Evolutionary conservation across 2,797 vertebrate species (phyloP).

Genomic region (Adrianichthys oophorus): DNA sequence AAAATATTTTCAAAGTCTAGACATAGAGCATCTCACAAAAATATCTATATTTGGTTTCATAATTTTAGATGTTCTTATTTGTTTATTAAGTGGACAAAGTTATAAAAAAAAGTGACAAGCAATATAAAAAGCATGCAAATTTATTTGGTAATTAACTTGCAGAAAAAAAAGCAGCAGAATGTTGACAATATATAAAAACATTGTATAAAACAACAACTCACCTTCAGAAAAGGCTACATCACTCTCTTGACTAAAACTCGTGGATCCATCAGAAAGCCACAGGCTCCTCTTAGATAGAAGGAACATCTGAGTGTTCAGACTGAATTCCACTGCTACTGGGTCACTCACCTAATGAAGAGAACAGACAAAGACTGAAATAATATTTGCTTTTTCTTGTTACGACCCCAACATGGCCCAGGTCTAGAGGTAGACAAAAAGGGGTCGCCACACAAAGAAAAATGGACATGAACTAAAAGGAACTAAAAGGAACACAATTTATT

Average conservation of each 20-base stretch:
- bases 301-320: constrained; percentile 92
- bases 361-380: not conserved
- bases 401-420: too few species aligned
- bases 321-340: constrained; percentile 93
- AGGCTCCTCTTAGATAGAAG: constrained; percentile 87
- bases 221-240: constrained; percentile 90
- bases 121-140: not conserved
- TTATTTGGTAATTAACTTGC: too few species aligned
- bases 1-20: too few species aligned
- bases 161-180: not conserved
- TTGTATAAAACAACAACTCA: constrained; percentile 42
- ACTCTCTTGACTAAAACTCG: constrained; percentile 91
- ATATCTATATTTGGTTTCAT: not conserved
- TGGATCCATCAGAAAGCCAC: constrained; percentile 93
- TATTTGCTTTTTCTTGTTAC: too few species aligned
- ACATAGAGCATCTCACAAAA: not conserved
- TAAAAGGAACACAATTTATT: too few species aligned
- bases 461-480: too few species aligned
- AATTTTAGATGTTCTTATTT: not conserved
- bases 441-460: too few species aligned
- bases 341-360: constrained; percentile 86
- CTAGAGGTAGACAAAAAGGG: too few species aligned
- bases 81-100: not conserved
- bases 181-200: not conserved
- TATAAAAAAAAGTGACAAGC: not conserved